phyloP scores from a whole-genome alignment of 2,888 invertebrate genomes.

The Entomobrya multifasciata region DNA sequence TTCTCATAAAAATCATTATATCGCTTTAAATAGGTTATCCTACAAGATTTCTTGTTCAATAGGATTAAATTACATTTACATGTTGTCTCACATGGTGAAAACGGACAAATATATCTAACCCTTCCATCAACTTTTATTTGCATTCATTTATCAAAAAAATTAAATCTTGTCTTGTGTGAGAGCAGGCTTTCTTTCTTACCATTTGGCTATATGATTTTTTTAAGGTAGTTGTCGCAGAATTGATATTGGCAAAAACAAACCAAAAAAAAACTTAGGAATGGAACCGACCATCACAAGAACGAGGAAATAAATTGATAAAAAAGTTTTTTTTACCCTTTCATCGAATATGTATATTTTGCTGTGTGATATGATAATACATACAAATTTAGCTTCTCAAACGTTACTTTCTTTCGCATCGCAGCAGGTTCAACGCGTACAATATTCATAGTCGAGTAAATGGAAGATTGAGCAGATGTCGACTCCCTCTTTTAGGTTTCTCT shows the following conservation, averaged over 20 bases:
- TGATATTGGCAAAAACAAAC: neutral
- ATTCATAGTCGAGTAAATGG: neutral
- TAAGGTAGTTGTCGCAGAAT: too few species aligned
- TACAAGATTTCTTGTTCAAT: neutral
- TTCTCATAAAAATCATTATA: neutral
- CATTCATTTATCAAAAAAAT: neutral
- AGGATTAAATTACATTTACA: conserved; percentile 11
- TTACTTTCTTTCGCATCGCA: too few species aligned
- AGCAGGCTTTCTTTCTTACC: neutral
- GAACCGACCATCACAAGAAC: neutral
- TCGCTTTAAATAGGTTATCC: neutral
- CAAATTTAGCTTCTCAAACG: conserved; percentile 14
- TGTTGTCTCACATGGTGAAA: neutral
- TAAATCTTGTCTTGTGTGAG: conserved; percentile 6
- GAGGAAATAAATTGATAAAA: neutral
- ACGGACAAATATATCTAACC: neutral
- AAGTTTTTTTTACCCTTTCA: neutral
- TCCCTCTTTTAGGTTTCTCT: conserved; percentile 15
- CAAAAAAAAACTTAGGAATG: neutral
- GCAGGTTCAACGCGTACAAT: neutral
- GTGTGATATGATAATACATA: neutral
- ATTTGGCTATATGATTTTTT: too few species aligned
- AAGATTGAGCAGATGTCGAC: conserved; percentile 60
- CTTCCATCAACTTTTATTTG: conserved; percentile 13
- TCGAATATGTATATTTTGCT: neutral